Evolutionary conservation across 1,140 invertebrate species (phyloP).

Genomic region (Drosophila fuyamai): DNA sequence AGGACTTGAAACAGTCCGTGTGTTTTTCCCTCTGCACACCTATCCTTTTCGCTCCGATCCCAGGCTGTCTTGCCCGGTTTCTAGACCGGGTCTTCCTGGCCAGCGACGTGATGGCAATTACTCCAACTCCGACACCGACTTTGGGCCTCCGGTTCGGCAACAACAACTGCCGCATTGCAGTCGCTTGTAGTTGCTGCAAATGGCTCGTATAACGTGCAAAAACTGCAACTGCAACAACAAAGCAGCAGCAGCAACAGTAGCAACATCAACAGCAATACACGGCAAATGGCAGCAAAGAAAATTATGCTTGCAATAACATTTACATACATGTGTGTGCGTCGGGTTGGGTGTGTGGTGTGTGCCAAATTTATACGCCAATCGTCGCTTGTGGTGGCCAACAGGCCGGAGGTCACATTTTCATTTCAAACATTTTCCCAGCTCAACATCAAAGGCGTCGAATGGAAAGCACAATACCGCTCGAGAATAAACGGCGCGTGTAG

Average conservation of each 20-base stretch:
- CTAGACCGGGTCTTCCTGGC: constrained; percentile 29
- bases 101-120: constrained; percentile 67
- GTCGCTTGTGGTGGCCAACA: constrained; percentile 39
- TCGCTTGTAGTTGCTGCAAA: constrained; percentile 79
- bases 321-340: constrained; percentile 45
- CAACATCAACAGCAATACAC: constrained; percentile 51
- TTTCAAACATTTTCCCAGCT: constrained; percentile 42
- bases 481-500: constrained; percentile 22
- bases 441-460: constrained; percentile 40
- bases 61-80: constrained; percentile 38
- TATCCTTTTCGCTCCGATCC: constrained; percentile 17
- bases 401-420: constrained; percentile 64
- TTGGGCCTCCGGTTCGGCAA: constrained; percentile 40
- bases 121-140: constrained; percentile 47
- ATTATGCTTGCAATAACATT: constrained; percentile 82
- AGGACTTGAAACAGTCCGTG: not conserved
- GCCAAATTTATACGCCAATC: constrained; percentile 71
- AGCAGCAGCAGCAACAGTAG: constrained; percentile 53
- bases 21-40: constrained; percentile 17
- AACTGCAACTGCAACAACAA: constrained; percentile 72
- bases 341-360: constrained; percentile 19
- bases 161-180: constrained; percentile 77
- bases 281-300: constrained; percentile 63
- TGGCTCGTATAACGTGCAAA: constrained; percentile 81
- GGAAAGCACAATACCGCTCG: constrained; percentile 24